These are phyloP conservation scores for Drosophila rufa DNA, from an alignment of 1,140 invertebrate genomes.

Conservation along the genomic window DNA sequence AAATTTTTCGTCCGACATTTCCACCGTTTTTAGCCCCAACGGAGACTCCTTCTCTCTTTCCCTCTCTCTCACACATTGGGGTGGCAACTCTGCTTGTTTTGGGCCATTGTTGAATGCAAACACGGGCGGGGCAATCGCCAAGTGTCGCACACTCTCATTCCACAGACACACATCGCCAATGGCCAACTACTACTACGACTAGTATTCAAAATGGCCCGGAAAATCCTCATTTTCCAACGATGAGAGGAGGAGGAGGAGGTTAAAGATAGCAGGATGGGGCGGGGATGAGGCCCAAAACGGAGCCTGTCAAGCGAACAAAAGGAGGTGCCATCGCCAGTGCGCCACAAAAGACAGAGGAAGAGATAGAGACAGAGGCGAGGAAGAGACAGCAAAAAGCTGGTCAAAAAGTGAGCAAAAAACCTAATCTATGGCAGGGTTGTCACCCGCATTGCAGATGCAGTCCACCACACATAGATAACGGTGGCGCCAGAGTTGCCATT, in stretches of 20 bases:
- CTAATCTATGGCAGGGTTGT: constrained; percentile 46
- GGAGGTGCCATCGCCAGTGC: constrained; percentile 29
- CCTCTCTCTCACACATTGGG: background rate
- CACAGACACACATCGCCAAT: constrained; percentile 43
- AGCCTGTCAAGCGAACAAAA: constrained; percentile 43
- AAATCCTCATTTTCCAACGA: constrained; percentile 10
- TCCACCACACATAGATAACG: constrained; percentile 12
- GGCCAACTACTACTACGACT: constrained; percentile 48
- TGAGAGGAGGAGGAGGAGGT: background rate
- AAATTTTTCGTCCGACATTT: constrained; percentile 76
- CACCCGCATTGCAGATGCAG: constrained; percentile 44
- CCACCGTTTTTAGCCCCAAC: constrained; percentile 27
- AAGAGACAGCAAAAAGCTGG: constrained; percentile 32
- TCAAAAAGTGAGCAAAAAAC: constrained; percentile 42
- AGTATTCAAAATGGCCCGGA: constrained; percentile 24
- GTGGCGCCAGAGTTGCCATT: constrained; percentile 21
- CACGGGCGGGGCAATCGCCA: constrained; percentile 63
- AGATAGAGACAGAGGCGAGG: constrained; percentile 1
- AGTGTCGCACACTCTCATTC: constrained; percentile 64
- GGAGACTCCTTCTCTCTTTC: constrained; percentile 1
- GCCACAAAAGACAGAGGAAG: constrained; percentile 35
- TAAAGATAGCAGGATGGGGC: background rate
- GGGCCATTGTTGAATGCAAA: constrained; percentile 72
- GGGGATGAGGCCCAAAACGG: constrained; percentile 1
- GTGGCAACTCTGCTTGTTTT: constrained; percentile 65